A percentile compares a stretch with the other conserved stretches of the same genome.
These are phyloP conservation scores for Gnatocerus cornutus DNA, from an alignment of 2,888 invertebrate genomes.

Conservation along the genomic window DNA sequence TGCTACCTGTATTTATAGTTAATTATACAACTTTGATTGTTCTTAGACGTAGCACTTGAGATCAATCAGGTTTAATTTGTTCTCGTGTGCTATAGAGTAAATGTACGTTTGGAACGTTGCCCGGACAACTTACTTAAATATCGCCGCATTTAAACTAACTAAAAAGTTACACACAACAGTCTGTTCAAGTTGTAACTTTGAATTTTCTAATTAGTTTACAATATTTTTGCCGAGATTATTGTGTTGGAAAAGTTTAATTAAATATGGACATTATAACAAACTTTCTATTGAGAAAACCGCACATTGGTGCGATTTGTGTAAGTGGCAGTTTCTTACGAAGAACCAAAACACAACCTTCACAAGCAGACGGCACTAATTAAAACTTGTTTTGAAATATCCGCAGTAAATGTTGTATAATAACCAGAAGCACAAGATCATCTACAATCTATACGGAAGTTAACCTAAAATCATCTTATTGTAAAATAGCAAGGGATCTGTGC, in stretches of 20 bases:
- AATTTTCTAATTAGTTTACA: too few relatives aligned
- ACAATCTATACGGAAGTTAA: slow-evolving; percentile 18
- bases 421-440: slow-evolving; percentile 8
- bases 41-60: slow-evolving; percentile 2
- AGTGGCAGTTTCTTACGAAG: slow-evolving; percentile 26
- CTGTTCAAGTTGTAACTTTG: too few relatives aligned
- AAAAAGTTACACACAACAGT: too few relatives aligned
- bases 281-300: slow-evolving; percentile 16
- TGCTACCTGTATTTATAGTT: slow-evolving; percentile 30
- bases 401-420: slow-evolving; percentile 27
- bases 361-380: slow-evolving; percentile 30
- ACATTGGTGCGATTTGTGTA: slow-evolving; percentile 27
- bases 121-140: too few relatives aligned
- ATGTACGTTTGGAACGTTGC: too few relatives aligned
- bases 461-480: slow-evolving; percentile 19
- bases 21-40: slow-evolving; percentile 28
- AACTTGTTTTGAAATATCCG: slow-evolving; percentile 32
- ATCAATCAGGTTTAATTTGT: not conserved
- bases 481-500: slow-evolving; percentile 6
- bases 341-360: slow-evolving; percentile 24
- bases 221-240: too few relatives aligned
- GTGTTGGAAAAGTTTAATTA: not conserved
- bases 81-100: too few relatives aligned
- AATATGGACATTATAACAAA: not conserved
- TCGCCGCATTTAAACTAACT: too few relatives aligned